Evolutionary conservation across 2,797 vertebrate genomes (phyloP).

Genomic region (Carapus acus): DNA sequence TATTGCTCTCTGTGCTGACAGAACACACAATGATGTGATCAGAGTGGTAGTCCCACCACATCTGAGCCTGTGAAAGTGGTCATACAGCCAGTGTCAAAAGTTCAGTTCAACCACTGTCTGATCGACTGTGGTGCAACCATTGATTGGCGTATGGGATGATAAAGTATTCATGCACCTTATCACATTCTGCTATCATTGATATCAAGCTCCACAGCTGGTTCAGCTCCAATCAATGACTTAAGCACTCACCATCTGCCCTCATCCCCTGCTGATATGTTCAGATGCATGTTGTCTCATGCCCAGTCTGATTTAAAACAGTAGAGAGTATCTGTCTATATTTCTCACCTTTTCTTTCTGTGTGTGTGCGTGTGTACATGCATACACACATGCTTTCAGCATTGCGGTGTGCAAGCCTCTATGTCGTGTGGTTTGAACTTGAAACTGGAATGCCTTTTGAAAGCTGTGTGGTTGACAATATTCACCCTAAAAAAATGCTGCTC

Average conservation of each 20-base stretch:
- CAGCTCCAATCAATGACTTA: slow-evolving; percentile 4
- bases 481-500: slow-evolving; percentile 31
- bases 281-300: background rate
- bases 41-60: background rate
- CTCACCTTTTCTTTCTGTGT: slow-evolving; percentile 13
- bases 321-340: slow-evolving; percentile 1
- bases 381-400: too few species aligned
- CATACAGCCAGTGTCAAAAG: background rate
- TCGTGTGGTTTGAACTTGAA: slow-evolving; percentile 4
- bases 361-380: slow-evolving; percentile 7
- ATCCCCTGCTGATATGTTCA: slow-evolving; percentile 6
- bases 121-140: slow-evolving; percentile 22
- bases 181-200: background rate
- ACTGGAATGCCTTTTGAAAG: slow-evolving; percentile 41
- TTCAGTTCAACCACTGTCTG: slow-evolving; percentile 10
- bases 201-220: slow-evolving; percentile 19
- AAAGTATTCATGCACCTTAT: slow-evolving; percentile 38
- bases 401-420: slow-evolving; percentile 29
- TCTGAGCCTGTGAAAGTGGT: slow-evolving; percentile 4
- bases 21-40: slow-evolving; percentile 11
- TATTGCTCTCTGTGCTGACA: slow-evolving; percentile 1
- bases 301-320: slow-evolving; percentile 15
- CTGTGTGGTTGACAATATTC: slow-evolving; percentile 28
- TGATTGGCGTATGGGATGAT: slow-evolving; percentile 31
- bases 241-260: background rate